Conservation (phyloP, 2,888 invertebrate genomes). For the Cheilosia vernalis region DNA sequence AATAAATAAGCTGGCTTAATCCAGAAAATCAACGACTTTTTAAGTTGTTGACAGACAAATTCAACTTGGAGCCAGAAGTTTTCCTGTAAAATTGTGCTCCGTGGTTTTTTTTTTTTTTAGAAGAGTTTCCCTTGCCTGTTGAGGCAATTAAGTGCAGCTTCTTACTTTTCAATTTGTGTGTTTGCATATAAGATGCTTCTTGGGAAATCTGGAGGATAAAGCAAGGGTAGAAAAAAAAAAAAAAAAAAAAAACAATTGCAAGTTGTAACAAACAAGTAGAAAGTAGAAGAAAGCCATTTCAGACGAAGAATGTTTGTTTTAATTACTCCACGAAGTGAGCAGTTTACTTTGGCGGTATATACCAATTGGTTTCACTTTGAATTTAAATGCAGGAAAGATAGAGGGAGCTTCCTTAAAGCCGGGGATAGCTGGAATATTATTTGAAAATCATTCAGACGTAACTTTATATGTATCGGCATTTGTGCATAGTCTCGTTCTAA, state of each 20-base stretch:
- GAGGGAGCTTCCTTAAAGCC: background rate
- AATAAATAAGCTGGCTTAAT: conserved; percentile 72
- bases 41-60: conserved; percentile 75
- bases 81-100: conserved; percentile 25
- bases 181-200: conserved; percentile 68
- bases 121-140: conserved; percentile 1
- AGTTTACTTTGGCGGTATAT: conserved; percentile 1
- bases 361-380: background rate
- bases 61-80: conserved; percentile 61
- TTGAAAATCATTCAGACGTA: no score
- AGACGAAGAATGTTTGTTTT: conserved; percentile 61
- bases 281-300: conserved; percentile 28
- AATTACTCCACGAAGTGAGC: conserved; percentile 42
- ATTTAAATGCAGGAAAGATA: background rate
- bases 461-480: no score
- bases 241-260: conserved; percentile 27
- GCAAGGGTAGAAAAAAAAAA: conserved; percentile 9
- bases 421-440: background rate
- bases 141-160: conserved; percentile 78
- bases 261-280: conserved; percentile 62
- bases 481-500: no score
- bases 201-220: conserved; percentile 32
- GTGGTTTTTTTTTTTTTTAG: conserved; percentile 39
- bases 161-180: conserved; percentile 62
- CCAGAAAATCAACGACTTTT: conserved; percentile 67